Percentiles rank a stretch among this genome's conserved stretches.
phyloP scores from a whole-genome alignment of 1,140 invertebrate species.

The Trichonephila clavata region DNA sequence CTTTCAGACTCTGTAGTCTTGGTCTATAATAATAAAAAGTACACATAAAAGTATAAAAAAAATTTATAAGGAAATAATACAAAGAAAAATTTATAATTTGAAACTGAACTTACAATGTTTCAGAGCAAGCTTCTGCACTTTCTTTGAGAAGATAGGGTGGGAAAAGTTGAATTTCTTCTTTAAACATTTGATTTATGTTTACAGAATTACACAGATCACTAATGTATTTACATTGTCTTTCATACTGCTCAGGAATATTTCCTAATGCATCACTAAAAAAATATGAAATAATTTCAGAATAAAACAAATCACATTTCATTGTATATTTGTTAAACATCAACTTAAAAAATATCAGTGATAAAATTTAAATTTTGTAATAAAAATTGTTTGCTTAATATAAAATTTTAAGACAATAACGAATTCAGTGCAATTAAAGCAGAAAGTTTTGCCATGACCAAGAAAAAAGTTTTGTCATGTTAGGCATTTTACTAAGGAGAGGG shows the following conservation, averaged over 20 bases:
- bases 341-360: no score
- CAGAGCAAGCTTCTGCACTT: neutral
- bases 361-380: no score
- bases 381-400: no score
- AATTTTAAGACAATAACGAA: no score
- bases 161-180: constrained; percentile 26
- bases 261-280: no score
- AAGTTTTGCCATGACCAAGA: no score
- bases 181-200: neutral
- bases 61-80: neutral
- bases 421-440: no score
- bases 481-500: no score
- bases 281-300: no score
- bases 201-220: neutral
- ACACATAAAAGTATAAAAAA: neutral
- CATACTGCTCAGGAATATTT: constrained; percentile 27
- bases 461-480: no score
- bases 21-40: neutral
- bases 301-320: no score
- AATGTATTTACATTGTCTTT: neutral
- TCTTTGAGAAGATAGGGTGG: neutral
- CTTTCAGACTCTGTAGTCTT: neutral
- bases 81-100: neutral
- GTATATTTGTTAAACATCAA: no score
- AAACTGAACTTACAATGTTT: neutral